Base-by-base conservation (phyloP, 2,113 vertebrate species). In the Ammospiza nelsoni region DNA sequence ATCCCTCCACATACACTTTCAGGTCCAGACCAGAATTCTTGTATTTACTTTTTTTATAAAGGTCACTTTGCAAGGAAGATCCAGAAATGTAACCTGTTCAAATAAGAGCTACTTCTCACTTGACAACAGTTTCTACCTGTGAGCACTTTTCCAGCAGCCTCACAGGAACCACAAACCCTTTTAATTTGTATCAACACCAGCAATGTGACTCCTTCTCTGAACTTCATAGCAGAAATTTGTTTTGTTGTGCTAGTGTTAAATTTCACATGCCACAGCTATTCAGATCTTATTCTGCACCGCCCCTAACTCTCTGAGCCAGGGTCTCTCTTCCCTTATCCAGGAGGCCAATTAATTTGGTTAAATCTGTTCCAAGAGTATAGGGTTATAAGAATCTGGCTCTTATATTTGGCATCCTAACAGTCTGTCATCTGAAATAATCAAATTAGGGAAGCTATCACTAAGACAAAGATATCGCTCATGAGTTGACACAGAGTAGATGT, bases 81-180 rank as follows among this genome's bases (percentile, higher is more conserved):
- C 6, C 59, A 88, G 49, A 65, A 88, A 73, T 0, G 2, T 14
- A 87, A 52, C 19, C 29, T 39, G 37, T 16, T 43, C 59, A 16
- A 54, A 12, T 9, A 76, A 54, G 35, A 91, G 57, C 57, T 33
- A 7, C 9, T 88, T 49, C n/a, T 80, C 3, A 1, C 46, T 28
- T 68, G 21, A 46, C 2, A 1, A 43, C 1, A 1, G 24, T n/a
- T 76, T 24, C 58, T 69, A 19, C 27, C 63, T 62, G 46, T 3
- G 8, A 55, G 22, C 12, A 72, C 19, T 9, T 82, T 72, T 67
- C 16, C 24, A 52, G 29, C 2, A 62, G 9, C 31, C 51, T 41
- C 39, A 44, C 11, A 66, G 24, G 54, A 35, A 4, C 22, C 2
- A 1, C 0, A 0, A 28, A 41, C 12, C 3, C 6, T 41, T 72